These are phyloP conservation scores for Chorisops tibialis DNA, from an alignment of 2,888 invertebrate genomes.

Conservation along the genomic window DNA sequence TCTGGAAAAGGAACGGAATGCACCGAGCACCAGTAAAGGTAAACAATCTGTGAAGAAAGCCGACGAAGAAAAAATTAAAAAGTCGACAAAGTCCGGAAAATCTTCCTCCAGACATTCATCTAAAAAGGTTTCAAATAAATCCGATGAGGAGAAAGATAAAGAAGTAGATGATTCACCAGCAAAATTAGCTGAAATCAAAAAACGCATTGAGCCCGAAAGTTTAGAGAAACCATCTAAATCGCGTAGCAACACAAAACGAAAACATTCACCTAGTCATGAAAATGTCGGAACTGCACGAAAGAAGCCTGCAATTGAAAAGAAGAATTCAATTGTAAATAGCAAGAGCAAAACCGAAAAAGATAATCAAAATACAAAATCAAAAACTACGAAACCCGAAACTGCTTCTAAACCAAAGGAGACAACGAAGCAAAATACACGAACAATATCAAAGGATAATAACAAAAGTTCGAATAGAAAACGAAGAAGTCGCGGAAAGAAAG, in stretches of 20 bases:
- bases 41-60: background rate
- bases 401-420: background rate
- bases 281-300: constrained; percentile 10
- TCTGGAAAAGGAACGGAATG: too few species aligned
- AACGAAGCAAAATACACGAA: background rate
- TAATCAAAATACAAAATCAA: constrained; percentile 52
- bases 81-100: background rate
- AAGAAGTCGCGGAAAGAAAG: background rate
- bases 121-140: background rate
- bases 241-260: constrained; percentile 36
- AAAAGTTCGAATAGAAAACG: constrained; percentile 1
- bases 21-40: too few species aligned
- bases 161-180: background rate
- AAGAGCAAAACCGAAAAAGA: constrained; percentile 54
- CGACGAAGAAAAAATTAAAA: background rate
- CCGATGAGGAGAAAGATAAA: background rate
- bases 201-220: background rate
- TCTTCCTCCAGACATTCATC: background rate
- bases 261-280: constrained; percentile 28
- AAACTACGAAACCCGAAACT: background rate
- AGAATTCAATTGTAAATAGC: constrained; percentile 38
- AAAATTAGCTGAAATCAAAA: too few species aligned
- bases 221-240: background rate
- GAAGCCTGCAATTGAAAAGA: background rate
- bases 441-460: constrained; percentile 18